Evolutionary conservation across 2,113 vertebrate species (phyloP).

Genomic region (human): DNA sequence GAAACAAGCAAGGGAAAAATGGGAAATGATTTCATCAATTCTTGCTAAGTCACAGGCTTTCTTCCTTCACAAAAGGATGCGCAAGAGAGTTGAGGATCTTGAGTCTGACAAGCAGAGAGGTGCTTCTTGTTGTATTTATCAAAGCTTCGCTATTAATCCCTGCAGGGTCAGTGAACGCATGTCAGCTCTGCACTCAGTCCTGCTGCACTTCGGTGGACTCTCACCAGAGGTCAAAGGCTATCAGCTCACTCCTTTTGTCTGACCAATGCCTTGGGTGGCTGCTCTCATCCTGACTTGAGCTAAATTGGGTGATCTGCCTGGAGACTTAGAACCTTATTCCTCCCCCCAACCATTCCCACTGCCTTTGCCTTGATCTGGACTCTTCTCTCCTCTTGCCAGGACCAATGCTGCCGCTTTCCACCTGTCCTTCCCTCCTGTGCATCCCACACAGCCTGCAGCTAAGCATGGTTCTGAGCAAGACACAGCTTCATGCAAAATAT

Average conservation of each 20-base stretch:
- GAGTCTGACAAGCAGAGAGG: too few species aligned
- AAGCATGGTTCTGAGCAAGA: fast-evolving
- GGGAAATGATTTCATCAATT: too few species aligned
- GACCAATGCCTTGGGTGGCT: fast-evolving
- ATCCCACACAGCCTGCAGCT: fast-evolving
- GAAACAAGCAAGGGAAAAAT: not conserved
- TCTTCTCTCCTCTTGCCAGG: fast-evolving
- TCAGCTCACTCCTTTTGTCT: not conserved
- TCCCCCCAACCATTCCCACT: too few species aligned
- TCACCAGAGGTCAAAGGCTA: not conserved
- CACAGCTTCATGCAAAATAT: fast-evolving
- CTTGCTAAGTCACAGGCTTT: not conserved
- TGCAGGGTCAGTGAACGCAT: not conserved
- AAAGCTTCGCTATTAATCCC: too few species aligned
- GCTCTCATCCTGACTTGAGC: not conserved
- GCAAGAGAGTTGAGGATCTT: not conserved
- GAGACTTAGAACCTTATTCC: not conserved
- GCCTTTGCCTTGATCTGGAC: not conserved
- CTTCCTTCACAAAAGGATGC: fast-evolving
- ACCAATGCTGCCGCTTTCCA: fast-evolving
- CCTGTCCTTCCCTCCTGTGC: fast-evolving
- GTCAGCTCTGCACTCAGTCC: fast-evolving
- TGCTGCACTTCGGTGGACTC: not conserved
- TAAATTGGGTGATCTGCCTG: too few species aligned
- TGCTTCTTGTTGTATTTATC: not conserved